These are phyloP conservation scores for Oegoconia quadripuncta DNA, from an alignment of 2,888 invertebrate species.

Conservation along the genomic window DNA sequence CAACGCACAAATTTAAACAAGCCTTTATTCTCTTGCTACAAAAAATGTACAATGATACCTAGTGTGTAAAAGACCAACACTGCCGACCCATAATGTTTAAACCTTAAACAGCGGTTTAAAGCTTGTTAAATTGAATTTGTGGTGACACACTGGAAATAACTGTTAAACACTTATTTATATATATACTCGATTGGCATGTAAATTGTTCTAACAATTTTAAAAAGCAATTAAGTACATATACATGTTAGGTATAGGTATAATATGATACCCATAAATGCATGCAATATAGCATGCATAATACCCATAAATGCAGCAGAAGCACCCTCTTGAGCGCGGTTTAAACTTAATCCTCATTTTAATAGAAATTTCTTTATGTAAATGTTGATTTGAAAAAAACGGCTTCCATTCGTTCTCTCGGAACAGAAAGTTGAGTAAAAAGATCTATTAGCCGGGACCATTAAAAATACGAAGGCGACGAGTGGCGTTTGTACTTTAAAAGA, in stretches of 20 bases:
- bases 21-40: too few relatives aligned
- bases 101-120: too few relatives aligned
- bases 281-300: constrained; percentile 6
- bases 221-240: too few relatives aligned
- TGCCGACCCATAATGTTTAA: too few relatives aligned
- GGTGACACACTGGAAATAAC: too few relatives aligned
- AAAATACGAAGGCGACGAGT: constrained; percentile 25
- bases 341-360: constrained; percentile 50
- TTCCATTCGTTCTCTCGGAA: constrained; percentile 37
- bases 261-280: background rate
- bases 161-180: too few relatives aligned
- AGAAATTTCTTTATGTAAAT: constrained; percentile 55
- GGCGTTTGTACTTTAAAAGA: constrained; percentile 24
- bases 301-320: constrained; percentile 33
- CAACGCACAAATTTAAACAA: too few relatives aligned
- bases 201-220: too few relatives aligned
- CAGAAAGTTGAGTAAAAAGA: constrained; percentile 44
- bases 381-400: constrained; percentile 48
- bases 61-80: too few relatives aligned
- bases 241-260: background rate
- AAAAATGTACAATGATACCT: too few relatives aligned
- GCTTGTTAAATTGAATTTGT: too few relatives aligned
- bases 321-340: constrained; percentile 36
- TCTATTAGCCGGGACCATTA: constrained; percentile 47
- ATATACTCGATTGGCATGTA: too few relatives aligned